These are phyloP conservation scores for Rhinolophus sinicus DNA, from an alignment of 2,113 vertebrate species.

Conservation along the genomic window DNA sequence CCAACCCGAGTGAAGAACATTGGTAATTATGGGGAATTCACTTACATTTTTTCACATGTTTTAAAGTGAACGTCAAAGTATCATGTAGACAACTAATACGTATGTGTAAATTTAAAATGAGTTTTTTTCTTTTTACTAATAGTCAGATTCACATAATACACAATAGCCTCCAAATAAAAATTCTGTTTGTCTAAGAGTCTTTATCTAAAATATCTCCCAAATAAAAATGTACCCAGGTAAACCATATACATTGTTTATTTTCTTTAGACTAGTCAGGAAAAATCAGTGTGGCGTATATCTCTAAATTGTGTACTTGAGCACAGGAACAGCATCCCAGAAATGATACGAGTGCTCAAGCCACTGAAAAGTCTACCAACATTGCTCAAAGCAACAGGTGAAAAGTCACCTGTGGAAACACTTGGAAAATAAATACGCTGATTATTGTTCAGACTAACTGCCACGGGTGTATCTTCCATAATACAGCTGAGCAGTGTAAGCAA, in stretches of 20 bases:
- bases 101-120: not conserved
- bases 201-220: conserved; percentile 60
- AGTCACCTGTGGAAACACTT: not conserved
- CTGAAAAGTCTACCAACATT: conserved; percentile 50
- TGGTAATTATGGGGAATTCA: not conserved
- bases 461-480: not conserved
- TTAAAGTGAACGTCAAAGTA: conserved; percentile 29
- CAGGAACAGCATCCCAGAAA: conserved; percentile 55
- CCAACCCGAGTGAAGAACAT: not conserved
- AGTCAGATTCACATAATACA: conserved; percentile 5
- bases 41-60: conserved; percentile 28
- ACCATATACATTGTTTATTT: conserved; percentile 67
- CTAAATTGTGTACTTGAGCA: not conserved
- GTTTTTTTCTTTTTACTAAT: not conserved
- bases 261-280: conserved; percentile 56
- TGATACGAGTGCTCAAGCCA: not conserved
- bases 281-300: conserved; percentile 56
- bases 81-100: not conserved
- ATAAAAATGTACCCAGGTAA: conserved; percentile 78
- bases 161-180: conserved; percentile 39
- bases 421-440: conserved; percentile 15
- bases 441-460: not conserved
- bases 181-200: conserved; percentile 42
- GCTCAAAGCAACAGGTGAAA: conserved; percentile 17
- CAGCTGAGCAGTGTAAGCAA: conserved; percentile 9